phyloP scores from a whole-genome alignment of 2,113 vertebrate genomes.

The Takifugu flavidus region DNA sequence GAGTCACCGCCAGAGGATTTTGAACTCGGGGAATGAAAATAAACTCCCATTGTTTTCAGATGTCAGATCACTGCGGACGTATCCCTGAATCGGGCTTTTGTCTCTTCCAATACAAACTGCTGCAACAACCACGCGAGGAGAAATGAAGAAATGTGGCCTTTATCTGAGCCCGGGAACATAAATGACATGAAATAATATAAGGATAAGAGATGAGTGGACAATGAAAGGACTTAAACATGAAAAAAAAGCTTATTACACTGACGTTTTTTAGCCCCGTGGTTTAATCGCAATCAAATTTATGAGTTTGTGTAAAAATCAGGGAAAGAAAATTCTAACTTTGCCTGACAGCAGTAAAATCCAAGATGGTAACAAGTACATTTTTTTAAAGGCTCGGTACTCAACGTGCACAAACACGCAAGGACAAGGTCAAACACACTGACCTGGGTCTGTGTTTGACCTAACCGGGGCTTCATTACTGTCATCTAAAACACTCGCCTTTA shows the following conservation, averaged over 20 bases:
- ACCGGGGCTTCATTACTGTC: too few relatives aligned
- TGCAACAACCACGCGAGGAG: slow-evolving; percentile 23
- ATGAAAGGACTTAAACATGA: slow-evolving; percentile 44
- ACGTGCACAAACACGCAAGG: too few relatives aligned
- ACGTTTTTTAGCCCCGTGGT: slow-evolving; percentile 2
- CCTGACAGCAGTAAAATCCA: too few relatives aligned
- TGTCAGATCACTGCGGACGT: slow-evolving; percentile 47
- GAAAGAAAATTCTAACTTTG: too few relatives aligned
- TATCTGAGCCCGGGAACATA: slow-evolving; percentile 26
- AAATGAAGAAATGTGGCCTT: slow-evolving; percentile 1
- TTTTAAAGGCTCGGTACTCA: too few relatives aligned
- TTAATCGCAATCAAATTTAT: too few relatives aligned
- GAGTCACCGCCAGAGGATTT: slow-evolving; percentile 62
- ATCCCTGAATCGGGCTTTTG: slow-evolving; percentile 46
- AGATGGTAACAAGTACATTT: too few relatives aligned
- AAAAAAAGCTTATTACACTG: neutral
- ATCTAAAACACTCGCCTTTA: too few relatives aligned
- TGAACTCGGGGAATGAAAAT: slow-evolving; percentile 56
- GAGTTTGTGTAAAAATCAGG: too few relatives aligned
- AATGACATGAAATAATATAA: slow-evolving; percentile 41
- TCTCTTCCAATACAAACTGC: slow-evolving; percentile 33
- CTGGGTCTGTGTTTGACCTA: too few relatives aligned
- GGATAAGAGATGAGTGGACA: slow-evolving; percentile 38
- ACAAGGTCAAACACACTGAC: too few relatives aligned
- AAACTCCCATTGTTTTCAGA: slow-evolving; percentile 61